A percentile compares a stretch with the other conserved stretches of the same genome.
These are phyloP conservation scores for Hyperoplus immaculatus DNA, from an alignment of 2,797 vertebrate genomes.

Conservation along the genomic window DNA sequence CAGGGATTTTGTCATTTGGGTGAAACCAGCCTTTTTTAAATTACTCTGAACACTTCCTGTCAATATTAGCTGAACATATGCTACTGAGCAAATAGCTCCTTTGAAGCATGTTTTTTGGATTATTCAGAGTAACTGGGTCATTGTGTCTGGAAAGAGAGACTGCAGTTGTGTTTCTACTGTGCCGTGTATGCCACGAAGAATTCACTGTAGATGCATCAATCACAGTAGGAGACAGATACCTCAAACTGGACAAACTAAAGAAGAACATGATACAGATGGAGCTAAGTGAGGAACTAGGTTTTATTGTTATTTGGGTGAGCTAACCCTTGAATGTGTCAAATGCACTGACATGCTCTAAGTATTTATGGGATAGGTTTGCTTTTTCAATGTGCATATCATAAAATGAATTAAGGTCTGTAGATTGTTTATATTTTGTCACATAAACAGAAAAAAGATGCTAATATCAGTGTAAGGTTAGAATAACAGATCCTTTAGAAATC, in stretches of 20 bases:
- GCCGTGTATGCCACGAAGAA: too few relatives aligned
- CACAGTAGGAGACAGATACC: background rate
- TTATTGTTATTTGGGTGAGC: background rate
- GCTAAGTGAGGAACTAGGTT: background rate
- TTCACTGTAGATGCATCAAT: background rate
- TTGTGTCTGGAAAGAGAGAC: background rate
- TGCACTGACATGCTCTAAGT: background rate
- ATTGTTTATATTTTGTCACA: constrained; percentile 18
- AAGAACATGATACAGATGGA: background rate
- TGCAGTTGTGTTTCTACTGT: background rate
- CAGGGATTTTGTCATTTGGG: too few relatives aligned
- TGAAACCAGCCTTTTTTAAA: too few relatives aligned
- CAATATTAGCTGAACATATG: too few relatives aligned
- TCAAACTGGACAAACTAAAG: background rate
- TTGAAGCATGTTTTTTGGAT: background rate
- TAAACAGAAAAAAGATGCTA: constrained; percentile 9
- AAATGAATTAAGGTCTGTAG: constrained; percentile 7
- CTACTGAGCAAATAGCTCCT: background rate
- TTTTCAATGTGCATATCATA: background rate
- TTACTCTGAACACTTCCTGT: background rate
- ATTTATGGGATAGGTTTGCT: background rate
- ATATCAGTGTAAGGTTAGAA: constrained; percentile 27
- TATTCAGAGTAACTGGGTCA: background rate
- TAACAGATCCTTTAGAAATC: constrained; percentile 36
- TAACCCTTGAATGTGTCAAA: background rate